Evolutionary conservation across 2,113 vertebrate genomes (phyloP), one percentile per base, ranked within the genome.

Genomic region (Urocitellus parryii): DNA sequence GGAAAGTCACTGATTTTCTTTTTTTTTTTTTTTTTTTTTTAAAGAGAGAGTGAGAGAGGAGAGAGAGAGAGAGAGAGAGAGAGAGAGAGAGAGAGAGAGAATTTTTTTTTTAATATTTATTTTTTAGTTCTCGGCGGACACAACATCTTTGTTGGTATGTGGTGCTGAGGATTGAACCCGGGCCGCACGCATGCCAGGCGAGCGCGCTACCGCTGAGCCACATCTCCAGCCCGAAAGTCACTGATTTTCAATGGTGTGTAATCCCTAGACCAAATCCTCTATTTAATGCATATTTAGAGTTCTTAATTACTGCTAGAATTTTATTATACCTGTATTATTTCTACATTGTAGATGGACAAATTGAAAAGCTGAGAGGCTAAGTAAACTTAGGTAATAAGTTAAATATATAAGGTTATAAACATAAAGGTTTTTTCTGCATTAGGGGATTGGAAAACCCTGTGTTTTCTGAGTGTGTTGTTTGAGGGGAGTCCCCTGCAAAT

Each of bases 391-490:
- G 27, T 74, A 70, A 74, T n/a, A 85, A 88, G 8, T 14, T 3
- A 78, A 63, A 27, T 63, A 27, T 11, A 24, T 63, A 63, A 25
- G 58, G 25, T 27, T 63, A 7, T 72, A 18, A 87, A 78, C n/a
- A 9, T 67, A 29, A 65, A 68, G 48, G 61, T 78, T 20, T 67
- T 34, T 53, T 53, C 25, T 22, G 0, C 17, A 2, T 4, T 67
- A 5, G 24, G 22, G 5, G 16, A 48, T 82, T 78, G 34, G 24
- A 58, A 74, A 37, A 2, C 1, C 1, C 0, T 13, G 0, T 45
- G 74, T 72, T 42, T 58, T 27, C 32, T 70, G 22, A 65, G 9
- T 27, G 17, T 37, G 2, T 34, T 85, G 29, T 12, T 11, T n/a
- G 34, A 87, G 27, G 45, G 8, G 8, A 24, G 13, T 22, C 25